phyloP scores from a whole-genome alignment of 1,140 invertebrate species.

The Cydia splendana region DNA sequence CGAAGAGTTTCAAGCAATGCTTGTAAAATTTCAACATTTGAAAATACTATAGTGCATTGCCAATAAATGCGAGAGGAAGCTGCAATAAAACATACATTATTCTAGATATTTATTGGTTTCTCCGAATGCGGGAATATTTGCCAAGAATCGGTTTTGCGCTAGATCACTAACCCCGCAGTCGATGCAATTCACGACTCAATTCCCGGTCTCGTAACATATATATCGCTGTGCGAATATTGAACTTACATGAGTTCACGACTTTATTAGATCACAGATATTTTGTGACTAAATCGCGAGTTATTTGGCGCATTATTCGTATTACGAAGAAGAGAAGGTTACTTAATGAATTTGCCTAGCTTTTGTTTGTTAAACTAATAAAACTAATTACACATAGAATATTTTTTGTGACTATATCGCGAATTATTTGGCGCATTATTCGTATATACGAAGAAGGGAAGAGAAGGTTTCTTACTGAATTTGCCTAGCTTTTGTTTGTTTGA shows the following conservation, averaged over 20 bases:
- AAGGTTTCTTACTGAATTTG: too few species aligned
- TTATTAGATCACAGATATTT: not conserved
- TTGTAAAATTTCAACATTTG: slow-evolving; percentile 10
- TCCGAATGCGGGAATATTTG: slow-evolving; percentile 4
- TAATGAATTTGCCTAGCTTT: too few species aligned
- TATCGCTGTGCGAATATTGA: not conserved
- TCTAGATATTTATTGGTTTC: slow-evolving; percentile 9
- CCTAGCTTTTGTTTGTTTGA: too few species aligned
- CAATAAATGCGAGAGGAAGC: slow-evolving; percentile 11
- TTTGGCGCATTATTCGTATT: too few species aligned
- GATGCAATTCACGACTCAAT: slow-evolving; percentile 13
- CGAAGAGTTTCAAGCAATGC: not conserved
- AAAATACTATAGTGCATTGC: not conserved
- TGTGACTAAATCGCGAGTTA: not conserved
- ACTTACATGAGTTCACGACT: not conserved
- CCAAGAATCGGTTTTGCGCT: slow-evolving; percentile 8
- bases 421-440: too few species aligned
- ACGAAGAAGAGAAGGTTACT: too few species aligned
- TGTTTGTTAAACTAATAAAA: too few species aligned
- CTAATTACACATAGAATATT: too few species aligned
- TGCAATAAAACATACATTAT: slow-evolving; percentile 28
- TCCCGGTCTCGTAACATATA: slow-evolving; percentile 1
- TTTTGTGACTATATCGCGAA: not conserved
- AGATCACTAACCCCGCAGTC: not conserved
- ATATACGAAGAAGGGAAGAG: too few species aligned